phyloP scores from a whole-genome alignment of 2,888 invertebrate genomes.

The Holacanthella duospinosa region DNA sequence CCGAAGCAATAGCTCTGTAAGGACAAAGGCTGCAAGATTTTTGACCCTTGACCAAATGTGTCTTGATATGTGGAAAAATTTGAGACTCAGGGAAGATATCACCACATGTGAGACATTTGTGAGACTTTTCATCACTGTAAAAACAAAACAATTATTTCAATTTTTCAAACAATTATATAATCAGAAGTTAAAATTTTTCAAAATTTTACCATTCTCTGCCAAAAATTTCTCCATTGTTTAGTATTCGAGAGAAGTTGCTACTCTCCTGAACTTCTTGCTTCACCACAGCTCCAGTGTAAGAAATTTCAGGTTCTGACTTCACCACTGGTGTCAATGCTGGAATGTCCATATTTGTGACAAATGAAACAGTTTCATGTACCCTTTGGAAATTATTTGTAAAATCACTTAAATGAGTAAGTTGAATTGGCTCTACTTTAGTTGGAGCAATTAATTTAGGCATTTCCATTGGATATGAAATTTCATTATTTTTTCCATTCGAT shows the following conservation, averaged over 20 bases:
- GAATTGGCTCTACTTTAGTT: neutral
- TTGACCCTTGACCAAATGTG: slow-evolving; percentile 6
- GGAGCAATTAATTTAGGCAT: neutral
- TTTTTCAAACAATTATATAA: neutral
- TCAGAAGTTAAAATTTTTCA: neutral
- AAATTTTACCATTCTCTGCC: neutral
- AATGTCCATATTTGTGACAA: too few relatives aligned
- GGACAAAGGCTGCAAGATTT: neutral
- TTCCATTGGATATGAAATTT: neutral
- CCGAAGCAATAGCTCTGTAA: neutral
- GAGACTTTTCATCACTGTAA: neutral
- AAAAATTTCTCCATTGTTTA: too few relatives aligned
- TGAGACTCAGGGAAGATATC: neutral
- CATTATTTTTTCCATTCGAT: neutral
- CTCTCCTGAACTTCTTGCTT: neutral
- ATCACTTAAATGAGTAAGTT: neutral
- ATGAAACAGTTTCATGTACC: too few relatives aligned
- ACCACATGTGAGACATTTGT: neutral
- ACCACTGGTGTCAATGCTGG: too few relatives aligned
- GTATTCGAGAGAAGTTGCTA: too few relatives aligned
- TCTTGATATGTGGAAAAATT: neutral
- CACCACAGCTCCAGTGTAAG: neutral
- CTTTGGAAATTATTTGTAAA: too few relatives aligned
- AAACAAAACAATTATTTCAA: too few relatives aligned
- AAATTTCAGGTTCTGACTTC: neutral